Evolutionary conservation across 1,140 invertebrate genomes (phyloP), one percentile per base, ranked within the genome.

Genomic region (Nebria ingens): DNA sequence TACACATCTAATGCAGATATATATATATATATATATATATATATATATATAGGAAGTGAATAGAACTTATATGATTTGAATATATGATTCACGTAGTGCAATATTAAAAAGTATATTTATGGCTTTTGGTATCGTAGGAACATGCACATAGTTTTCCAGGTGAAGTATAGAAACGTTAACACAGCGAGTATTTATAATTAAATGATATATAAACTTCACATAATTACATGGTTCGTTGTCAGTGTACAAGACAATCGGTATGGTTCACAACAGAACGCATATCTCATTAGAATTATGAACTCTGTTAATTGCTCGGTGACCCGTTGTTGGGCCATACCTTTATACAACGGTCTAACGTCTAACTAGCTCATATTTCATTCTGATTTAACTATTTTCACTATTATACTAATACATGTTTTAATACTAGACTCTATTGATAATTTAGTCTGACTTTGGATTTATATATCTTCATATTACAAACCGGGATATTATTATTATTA

Each of bases 161-260:
- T 6, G 25, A 4, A 29, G 4, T 29, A 6, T 4, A 29, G 25
- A 4, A 4, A 29, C 40, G 6, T 17, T 45, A 45, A 6, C 15
- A 6, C 17, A 4, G 40, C 6, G 17, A 4, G 15, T 17, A 45
- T 45, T 45, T 45, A 45, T 45, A 45, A 45, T 45, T 45, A 45
- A 45, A 45, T 45, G 40, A 45, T 45, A 45, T 45, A 45, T 45
- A 45, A 45, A 45, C 40, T 45, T 17, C 40, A 45, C 15, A 17
- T 45, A 45, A 45, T 45, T 45, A 45, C 40, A 45, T 17, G 40
- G 40, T 45, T 45, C 17, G 40, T 45, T 45, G 40, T 45, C 40
- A 45, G 40, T 45, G 3, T 45, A 45, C 40, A 45, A 45, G 40
- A 45, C 40, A 45, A 45, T 45, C 40, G 40, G 40, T 45, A 45